Evolutionary conservation across 2,888 invertebrate species (phyloP).

Genomic region (Ophion ellenae): DNA sequence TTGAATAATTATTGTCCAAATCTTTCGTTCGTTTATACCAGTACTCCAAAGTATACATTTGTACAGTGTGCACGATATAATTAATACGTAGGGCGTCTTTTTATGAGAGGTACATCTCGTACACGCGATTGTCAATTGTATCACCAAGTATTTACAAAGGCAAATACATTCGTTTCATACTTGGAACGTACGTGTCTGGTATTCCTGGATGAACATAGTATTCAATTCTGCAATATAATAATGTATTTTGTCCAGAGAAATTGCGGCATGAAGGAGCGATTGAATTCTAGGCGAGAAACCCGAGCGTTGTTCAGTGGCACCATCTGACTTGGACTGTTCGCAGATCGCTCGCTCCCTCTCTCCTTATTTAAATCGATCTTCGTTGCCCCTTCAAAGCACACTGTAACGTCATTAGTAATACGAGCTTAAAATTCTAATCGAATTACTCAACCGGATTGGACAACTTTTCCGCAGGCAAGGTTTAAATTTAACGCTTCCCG

Average conservation of each 20-base stretch:
- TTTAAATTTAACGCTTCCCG: slow-evolving; percentile 3
- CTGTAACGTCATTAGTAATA: slow-evolving; percentile 60
- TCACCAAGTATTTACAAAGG: background rate
- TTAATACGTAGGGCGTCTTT: too few relatives aligned
- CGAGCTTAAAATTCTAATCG: slow-evolving; percentile 58
- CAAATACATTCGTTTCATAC: background rate
- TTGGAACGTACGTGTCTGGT: too few relatives aligned
- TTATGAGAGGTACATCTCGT: too few relatives aligned
- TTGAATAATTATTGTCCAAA: too few relatives aligned
- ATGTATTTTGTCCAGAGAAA: background rate
- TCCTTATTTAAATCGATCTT: slow-evolving; percentile 20
- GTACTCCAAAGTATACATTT: too few relatives aligned
- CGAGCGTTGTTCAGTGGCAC: background rate
- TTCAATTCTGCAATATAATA: background rate
- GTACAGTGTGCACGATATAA: too few relatives aligned
- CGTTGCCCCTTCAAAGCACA: background rate
- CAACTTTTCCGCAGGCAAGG: slow-evolving; percentile 16
- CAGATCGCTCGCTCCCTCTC: background rate
- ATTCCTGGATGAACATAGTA: too few relatives aligned
- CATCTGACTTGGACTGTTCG: background rate
- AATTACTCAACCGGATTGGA: slow-evolving; percentile 42
- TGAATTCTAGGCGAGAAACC: slow-evolving; percentile 9
- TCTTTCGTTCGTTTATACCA: too few relatives aligned
- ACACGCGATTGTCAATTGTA: background rate
- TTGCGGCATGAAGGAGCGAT: background rate